These are phyloP conservation scores for Saccostrea cuccullata DNA, from an alignment of 1,140 invertebrate species.

Conservation along the genomic window DNA sequence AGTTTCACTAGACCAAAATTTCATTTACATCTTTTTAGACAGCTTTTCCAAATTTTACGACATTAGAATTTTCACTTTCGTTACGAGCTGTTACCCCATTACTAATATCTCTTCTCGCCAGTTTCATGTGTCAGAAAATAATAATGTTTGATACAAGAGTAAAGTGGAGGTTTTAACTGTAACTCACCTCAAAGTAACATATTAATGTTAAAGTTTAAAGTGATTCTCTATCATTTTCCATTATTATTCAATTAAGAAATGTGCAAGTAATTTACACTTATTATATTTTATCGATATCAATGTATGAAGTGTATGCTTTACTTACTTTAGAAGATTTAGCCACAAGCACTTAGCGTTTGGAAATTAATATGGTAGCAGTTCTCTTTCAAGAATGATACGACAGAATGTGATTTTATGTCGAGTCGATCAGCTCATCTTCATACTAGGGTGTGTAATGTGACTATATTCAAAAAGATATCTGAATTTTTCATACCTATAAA, in stretches of 20 bases:
- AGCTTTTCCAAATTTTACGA: constrained; percentile 1
- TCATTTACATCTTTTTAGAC: constrained; percentile 13
- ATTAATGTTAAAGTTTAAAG: background rate
- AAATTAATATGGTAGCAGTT: too few relatives aligned
- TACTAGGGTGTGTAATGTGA: too few relatives aligned
- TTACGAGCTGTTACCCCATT: background rate
- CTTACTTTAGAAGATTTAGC: too few relatives aligned
- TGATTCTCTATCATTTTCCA: background rate
- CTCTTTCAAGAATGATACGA: too few relatives aligned
- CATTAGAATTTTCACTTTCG: background rate
- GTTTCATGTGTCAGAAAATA: background rate
- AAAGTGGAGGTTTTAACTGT: background rate
- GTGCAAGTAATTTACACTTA: background rate
- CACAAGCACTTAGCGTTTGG: too few relatives aligned
- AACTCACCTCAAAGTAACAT: background rate
- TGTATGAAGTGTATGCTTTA: too few relatives aligned
- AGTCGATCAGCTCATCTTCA: too few relatives aligned
- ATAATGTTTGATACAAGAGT: background rate
- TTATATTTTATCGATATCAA: too few relatives aligned
- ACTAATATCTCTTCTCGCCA: background rate
- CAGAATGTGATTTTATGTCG: too few relatives aligned
- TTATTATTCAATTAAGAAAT: background rate
- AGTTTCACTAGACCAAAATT: background rate
- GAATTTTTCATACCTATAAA: too few relatives aligned
- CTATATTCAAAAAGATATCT: too few relatives aligned